Evolutionary conservation across 2,888 invertebrate genomes (phyloP), one percentile per base, ranked within the genome.

Genomic region (Acronicta leporina): DNA sequence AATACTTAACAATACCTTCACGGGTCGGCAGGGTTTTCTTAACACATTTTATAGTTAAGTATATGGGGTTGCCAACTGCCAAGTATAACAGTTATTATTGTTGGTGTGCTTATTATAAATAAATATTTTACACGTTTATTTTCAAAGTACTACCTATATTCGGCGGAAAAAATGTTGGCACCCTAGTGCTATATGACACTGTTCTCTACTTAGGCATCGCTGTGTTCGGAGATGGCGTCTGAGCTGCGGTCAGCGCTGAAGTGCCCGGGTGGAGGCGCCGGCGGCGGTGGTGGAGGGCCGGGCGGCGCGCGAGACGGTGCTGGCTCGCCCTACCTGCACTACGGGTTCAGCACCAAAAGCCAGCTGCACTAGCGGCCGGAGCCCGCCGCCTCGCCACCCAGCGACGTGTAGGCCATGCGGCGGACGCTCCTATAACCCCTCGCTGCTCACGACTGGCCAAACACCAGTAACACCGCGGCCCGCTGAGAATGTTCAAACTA

Each of bases 181-280:
- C 25, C n/a, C n/a, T n/a, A n/a, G n/a, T n/a, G 27, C 13, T 58
- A 11, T 42, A 51, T 8, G 30, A 8, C 14, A 30, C 27, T 64
- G 46, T 43, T 65, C 30, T 75, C 51, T 79, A 54, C 71, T 62
- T 94, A 97, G 97, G 96, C 96, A 68, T 96, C 96, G 58, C 94
- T 97, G 78, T 96, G 96, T 89, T 95, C 96, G 77, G 96, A 96
- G 92, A 96, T 97, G 96, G 96, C 96, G 65, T 95, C 96, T 64
- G 97, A 97, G 88, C 94, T 97, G 75, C 95, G 96, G 73, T 96
- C 96, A 76, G 96, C 96, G 65, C 88, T 97, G 80, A 96, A 96
- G 85, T 96, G 96, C 81, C 95, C 95, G 65, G 95, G 95, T 60
- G 94, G 95, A 9, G 91, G 92, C 15, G 84, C 87, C 40, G 85